These are phyloP conservation scores for Diplosoma virens DNA, from an alignment of 23 tunicate species.

Conservation along the genomic window DNA sequence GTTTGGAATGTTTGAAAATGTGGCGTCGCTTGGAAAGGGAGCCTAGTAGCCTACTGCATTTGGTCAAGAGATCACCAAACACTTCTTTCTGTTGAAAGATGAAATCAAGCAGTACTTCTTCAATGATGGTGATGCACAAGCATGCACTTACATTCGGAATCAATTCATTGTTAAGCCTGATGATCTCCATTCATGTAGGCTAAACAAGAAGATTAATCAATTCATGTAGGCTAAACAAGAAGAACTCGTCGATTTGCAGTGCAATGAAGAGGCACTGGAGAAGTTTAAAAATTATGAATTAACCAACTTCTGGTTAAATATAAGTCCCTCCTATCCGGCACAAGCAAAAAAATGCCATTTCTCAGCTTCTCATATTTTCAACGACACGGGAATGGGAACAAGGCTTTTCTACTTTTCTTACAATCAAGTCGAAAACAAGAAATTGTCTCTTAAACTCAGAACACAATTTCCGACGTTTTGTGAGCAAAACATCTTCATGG, in stretches of 20 bases:
- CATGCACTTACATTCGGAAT: slow-evolving; percentile 2
- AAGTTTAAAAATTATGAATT: neutral
- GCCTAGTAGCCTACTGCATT: slow-evolving; percentile 8
- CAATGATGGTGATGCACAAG: slow-evolving; percentile 21
- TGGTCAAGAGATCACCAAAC: slow-evolving; percentile 19
- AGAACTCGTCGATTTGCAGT: neutral
- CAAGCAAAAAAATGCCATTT: neutral
- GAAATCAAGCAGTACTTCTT: slow-evolving; percentile 20
- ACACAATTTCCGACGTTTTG: neutral
- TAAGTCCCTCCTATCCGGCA: neutral
- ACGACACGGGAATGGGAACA: slow-evolving; percentile 11
- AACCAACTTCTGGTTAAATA: neutral
- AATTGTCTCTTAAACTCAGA: neutral
- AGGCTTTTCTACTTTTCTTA: slow-evolving; percentile 7
- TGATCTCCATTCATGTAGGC: too few species aligned
- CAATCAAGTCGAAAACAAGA: slow-evolving; percentile 2
- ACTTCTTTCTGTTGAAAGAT: slow-evolving; percentile 16
- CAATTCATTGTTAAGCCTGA: neutral
- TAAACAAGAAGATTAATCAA: too few species aligned
- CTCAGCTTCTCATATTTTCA: slow-evolving; percentile 13
- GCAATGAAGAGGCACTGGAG: neutral
- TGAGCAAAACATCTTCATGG: neutral
- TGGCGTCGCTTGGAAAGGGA: neutral
- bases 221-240: too few species aligned
- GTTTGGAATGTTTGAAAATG: slow-evolving; percentile 15